Percentiles rank a stretch among this genome's conserved stretches.
Evolutionary conservation across 2,888 invertebrate species (phyloP).

Genomic region (Leptopilina syphax): DNA sequence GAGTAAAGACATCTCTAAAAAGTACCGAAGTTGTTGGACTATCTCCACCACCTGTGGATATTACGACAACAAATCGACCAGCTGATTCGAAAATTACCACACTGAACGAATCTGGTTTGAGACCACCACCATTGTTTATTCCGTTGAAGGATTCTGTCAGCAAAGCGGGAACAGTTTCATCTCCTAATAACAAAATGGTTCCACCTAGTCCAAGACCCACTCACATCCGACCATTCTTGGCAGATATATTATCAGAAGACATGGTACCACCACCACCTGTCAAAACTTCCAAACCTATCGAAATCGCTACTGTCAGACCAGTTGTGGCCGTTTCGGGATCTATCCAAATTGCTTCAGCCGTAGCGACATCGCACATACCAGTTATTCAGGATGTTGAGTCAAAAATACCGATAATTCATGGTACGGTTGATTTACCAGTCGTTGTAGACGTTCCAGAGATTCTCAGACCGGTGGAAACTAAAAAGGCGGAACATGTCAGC

Average conservation of each 20-base stretch:
- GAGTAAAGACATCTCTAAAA: conserved; percentile 70
- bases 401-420: conserved; percentile 74
- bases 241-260: conserved; percentile 72
- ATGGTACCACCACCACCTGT: conserved; percentile 69
- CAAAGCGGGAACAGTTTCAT: conserved; percentile 59
- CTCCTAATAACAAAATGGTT: conserved; percentile 67
- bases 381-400: conserved; percentile 73
- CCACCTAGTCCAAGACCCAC: conserved; percentile 69
- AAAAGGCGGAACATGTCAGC: conserved; percentile 68
- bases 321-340: conserved; percentile 73
- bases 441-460: conserved; percentile 71
- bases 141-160: conserved; percentile 67
- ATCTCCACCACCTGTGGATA: conserved; percentile 72
- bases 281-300: conserved; percentile 64
- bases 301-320: conserved; percentile 69
- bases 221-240: conserved; percentile 68
- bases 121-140: conserved; percentile 71
- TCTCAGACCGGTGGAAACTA: conserved; percentile 64
- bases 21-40: conserved; percentile 71
- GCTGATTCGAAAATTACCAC: conserved; percentile 58
- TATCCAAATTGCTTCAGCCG: conserved; percentile 73
- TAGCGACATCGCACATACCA: conserved; percentile 73
- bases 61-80: conserved; percentile 67
- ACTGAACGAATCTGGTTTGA: conserved; percentile 63
- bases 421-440: conserved; percentile 73